Conservation (phyloP, 2,113 vertebrate species). For the Perognathus longimembris region DNA sequence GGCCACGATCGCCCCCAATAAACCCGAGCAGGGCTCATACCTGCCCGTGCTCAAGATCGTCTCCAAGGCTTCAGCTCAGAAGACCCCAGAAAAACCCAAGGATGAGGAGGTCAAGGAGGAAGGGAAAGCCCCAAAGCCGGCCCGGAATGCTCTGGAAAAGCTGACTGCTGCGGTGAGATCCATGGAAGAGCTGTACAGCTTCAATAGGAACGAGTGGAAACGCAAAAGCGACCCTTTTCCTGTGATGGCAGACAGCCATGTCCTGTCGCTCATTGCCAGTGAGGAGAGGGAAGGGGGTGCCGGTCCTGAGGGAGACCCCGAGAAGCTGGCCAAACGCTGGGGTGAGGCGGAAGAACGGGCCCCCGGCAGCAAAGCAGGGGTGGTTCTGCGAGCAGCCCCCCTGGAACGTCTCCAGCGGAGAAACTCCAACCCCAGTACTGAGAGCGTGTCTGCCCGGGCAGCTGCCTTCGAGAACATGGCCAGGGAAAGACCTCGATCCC, state of each 20-base stretch:
- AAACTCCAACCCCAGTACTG: slow-evolving; percentile 81
- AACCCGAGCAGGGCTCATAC: slow-evolving; percentile 85
- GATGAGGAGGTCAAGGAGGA: slow-evolving; percentile 89
- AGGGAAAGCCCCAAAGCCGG: slow-evolving; percentile 65
- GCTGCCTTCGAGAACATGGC: slow-evolving; percentile 84
- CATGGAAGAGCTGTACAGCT: slow-evolving; percentile 97
- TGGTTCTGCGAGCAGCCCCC: slow-evolving; percentile 47
- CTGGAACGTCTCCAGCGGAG: slow-evolving; percentile 75
- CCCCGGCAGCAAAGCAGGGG: background rate
- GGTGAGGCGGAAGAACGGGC: slow-evolving; percentile 7
- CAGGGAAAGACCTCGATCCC: slow-evolving; percentile 79
- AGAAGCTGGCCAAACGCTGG: slow-evolving; percentile 44
- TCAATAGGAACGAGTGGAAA: slow-evolving; percentile 95
- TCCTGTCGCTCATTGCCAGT: slow-evolving; percentile 91
- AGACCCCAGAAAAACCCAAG: slow-evolving; percentile 84
- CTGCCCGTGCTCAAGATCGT: slow-evolving; percentile 87
- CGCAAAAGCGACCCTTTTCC: slow-evolving; percentile 89
- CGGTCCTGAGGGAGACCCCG: background rate
- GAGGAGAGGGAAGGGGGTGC: slow-evolving; percentile 79
- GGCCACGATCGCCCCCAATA: slow-evolving; percentile 87
- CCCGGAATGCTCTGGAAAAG: slow-evolving; percentile 91
- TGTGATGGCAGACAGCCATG: slow-evolving; percentile 91
- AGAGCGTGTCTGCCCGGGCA: slow-evolving; percentile 81
- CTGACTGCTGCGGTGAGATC: slow-evolving; percentile 96
- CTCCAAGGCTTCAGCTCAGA: slow-evolving; percentile 83